Evolutionary conservation across 2,113 vertebrate genomes (phyloP), one percentile per base, ranked within the genome.

Genomic region (Paradoxurus hermaphroditus): DNA sequence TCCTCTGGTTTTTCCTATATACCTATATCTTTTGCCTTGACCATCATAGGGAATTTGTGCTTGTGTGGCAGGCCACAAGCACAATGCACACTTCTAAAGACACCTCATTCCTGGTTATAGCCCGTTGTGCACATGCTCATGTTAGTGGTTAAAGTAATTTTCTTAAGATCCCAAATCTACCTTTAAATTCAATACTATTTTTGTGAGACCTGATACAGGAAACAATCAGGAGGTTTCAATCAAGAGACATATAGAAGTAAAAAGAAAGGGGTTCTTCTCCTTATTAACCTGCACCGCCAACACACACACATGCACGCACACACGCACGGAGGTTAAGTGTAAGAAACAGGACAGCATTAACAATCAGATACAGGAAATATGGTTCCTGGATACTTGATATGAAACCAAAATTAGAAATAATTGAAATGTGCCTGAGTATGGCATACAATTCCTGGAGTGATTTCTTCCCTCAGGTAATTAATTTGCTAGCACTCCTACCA

Each of bases 121-220:
- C 29, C 25, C 75, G 5, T 15, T 0, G 1, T 11, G 13, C 25
- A 11, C 39, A 4, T 1, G 41, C n/a, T 34, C 7, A 0, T 21
- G 25, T 39, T 14, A 29, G 62, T 31, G 51, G 44, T 13, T 81
- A 29, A 73, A 68, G 31, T 19, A 31, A 31, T 51, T 1, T 16
- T 9, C 51, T 59, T 62, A 79, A 73, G 77, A 19, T 16, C 34
- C 19, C 56, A 68, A 36, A n/a, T 68, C 79, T 51, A 68, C 41
- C 39, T 75, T 85, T 39, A 21, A 72, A 77, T 70, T 72, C 67
- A 72, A 34, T 19, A 21, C 62, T 67, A 23, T 46, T 87, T 88
- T 73, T 70, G 19, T 91, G 82, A 56, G 14, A 51, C 25, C 16
- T 15, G 59, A 84, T 12, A 46, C 21, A 79, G 53, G 39, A 51